These are phyloP conservation scores for Sebastes iracundus DNA, from an alignment of 2,797 vertebrate species.

Conservation along the genomic window DNA sequence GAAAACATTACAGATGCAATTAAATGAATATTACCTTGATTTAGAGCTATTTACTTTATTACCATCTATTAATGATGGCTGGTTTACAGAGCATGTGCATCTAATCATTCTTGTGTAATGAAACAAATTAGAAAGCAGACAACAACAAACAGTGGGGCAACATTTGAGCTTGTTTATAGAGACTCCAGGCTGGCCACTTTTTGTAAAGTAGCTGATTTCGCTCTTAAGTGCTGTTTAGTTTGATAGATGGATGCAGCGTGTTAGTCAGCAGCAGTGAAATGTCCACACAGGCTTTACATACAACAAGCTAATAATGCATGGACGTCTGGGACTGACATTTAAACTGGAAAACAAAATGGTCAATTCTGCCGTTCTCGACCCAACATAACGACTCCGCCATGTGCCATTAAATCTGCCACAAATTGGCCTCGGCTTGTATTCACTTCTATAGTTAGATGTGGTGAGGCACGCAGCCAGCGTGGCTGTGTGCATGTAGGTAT, in stretches of 20 bases:
- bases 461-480: constrained; percentile 51
- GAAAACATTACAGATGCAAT: not conserved
- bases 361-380: constrained; percentile 18
- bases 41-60: not conserved
- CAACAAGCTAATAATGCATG: constrained; percentile 14
- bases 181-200: not conserved
- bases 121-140: not conserved
- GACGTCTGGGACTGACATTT: constrained; percentile 27
- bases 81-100: not conserved
- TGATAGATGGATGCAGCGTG: not conserved
- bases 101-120: not conserved
- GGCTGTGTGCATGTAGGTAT: constrained; percentile 56
- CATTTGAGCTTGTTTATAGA: not conserved
- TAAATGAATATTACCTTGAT: not conserved
- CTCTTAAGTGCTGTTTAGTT: constrained; percentile 10
- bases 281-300: not conserved
- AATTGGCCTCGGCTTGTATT: constrained; percentile 37
- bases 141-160: not conserved
- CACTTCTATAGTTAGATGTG: constrained; percentile 62
- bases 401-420: constrained; percentile 50
- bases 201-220: constrained; percentile 5
- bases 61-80: not conserved
- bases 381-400: constrained; percentile 26
- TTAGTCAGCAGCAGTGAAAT: constrained; percentile 3
- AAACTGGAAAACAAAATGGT: constrained; percentile 51